Evolutionary conservation across 2,113 vertebrate species (phyloP), one percentile per base, ranked within the genome.

Genomic region (Carollia perspicillata): DNA sequence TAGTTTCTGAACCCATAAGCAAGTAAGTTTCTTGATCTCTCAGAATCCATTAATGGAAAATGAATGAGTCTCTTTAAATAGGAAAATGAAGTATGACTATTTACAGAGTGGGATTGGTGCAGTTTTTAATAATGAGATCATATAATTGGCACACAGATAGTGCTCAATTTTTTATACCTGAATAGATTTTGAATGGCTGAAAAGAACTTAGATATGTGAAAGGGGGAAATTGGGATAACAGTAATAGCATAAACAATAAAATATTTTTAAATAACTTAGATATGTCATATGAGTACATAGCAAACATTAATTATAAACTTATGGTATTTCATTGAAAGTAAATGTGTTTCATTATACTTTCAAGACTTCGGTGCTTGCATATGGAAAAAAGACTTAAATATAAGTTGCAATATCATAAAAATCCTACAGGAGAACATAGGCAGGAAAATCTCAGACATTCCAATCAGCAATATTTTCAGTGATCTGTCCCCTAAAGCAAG

Each of bases 341-440:
- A 75, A 77, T 92, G 1, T 95, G n/a, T 78, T 92, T 96, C 37
- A 87, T 86, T 94, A n/a, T 66, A 91, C 72, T 88, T 87, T 78
- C 16, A 92, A 74, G 84, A 90, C 72, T 69, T 88, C 44, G 30
- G 37, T 95, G 23, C 26, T 65, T 95, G 3, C 26, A 33, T 84
- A 23, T 58, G 55, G 55, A 9, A 23, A 55, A 23, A 58, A 58
- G 55, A 58, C 55, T 23, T 58, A 58, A 58, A 58, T 58, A 8
- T 58, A 58, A 58, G 22, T 58, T 23, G 22, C 22, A 58, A 58
- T 17, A 58, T 22, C 55, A 58, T 58, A 23, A 58, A 58, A 58
- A 8, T 58, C 55, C 55, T 58, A 58, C 22, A 58, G 53, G 53
- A 55, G 22, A 58, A 23, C 55, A 23, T 23, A 58, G 55, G 55